A percentile compares a stretch with the other conserved stretches of the same genome.
These are phyloP conservation scores for Cynocephalus volans DNA, from an alignment of 2,113 vertebrate genomes.

Conservation along the genomic window DNA sequence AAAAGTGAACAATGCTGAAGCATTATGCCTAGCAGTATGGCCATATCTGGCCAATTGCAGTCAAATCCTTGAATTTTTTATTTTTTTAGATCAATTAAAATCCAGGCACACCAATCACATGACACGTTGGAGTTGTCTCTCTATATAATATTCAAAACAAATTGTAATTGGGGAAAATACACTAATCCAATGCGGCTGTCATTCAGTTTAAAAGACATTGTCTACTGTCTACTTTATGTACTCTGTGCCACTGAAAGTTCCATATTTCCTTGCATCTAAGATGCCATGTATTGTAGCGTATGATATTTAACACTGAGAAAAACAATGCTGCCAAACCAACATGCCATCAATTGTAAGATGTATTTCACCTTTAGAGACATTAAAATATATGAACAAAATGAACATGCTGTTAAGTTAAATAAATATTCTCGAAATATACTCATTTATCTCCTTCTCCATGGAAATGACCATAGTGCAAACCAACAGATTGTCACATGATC, in stretches of 20 bases:
- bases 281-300: background rate
- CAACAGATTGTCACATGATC: background rate
- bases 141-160: background rate
- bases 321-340: background rate
- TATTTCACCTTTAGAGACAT: background rate
- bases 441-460: background rate
- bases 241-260: no score
- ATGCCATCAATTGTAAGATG: background rate
- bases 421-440: background rate
- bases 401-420: background rate
- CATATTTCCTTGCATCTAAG: background rate
- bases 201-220: background rate
- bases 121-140: background rate
- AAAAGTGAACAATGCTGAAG: background rate
- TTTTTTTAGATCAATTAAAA: background rate
- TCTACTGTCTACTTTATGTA: background rate
- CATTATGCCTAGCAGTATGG: background rate
- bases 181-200: background rate
- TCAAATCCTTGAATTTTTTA: background rate
- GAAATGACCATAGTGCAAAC: background rate
- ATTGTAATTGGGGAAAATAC: background rate
- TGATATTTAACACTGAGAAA: background rate
- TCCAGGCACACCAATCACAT: background rate
- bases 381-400: conserved; percentile 9
- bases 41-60: background rate